Percentiles rank a stretch among this genome's conserved stretches.
phyloP scores from a whole-genome alignment of 2,888 invertebrate species.

The Trypoxylon attenuatum region DNA sequence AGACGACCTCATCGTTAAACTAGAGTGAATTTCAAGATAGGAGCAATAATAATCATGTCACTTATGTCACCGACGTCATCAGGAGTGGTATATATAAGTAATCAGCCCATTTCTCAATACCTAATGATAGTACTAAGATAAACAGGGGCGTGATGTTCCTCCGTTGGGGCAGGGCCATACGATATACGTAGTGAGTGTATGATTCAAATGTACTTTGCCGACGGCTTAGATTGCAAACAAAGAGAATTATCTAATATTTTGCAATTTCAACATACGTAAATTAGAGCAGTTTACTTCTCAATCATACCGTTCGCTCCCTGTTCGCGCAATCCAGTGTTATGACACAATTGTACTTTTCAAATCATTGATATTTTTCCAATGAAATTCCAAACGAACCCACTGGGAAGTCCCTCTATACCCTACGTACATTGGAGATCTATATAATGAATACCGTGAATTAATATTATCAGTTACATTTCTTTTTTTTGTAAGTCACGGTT shows the following conservation, averaged over 20 bases:
- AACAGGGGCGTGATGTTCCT: constrained; percentile 46
- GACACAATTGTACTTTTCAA: too few relatives aligned
- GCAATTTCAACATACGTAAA: neutral
- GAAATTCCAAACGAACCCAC: too few relatives aligned
- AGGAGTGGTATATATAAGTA: constrained; percentile 26
- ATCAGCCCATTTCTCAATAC: constrained; percentile 57
- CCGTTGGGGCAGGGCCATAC: constrained; percentile 38
- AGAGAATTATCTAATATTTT: neutral
- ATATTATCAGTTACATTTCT: constrained; percentile 11
- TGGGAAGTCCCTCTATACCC: neutral
- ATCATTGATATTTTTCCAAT: too few relatives aligned
- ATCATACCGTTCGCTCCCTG: too few relatives aligned
- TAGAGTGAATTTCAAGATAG: constrained; percentile 19
- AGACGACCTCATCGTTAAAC: constrained; percentile 17
- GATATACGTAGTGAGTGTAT: constrained; percentile 4
- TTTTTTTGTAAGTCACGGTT: constrained; percentile 4
- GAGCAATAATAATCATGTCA: constrained; percentile 29
- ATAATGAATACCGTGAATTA: neutral
- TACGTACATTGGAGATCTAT: neutral
- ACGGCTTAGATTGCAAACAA: neutral
- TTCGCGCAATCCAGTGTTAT: too few relatives aligned
- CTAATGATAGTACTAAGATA: constrained; percentile 51
- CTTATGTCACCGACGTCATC: constrained; percentile 57
- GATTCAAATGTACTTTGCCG: neutral
- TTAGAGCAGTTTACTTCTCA: too few relatives aligned